phyloP scores from a whole-genome alignment of 2,888 invertebrate genomes.

The Orchesellides sinensis region DNA sequence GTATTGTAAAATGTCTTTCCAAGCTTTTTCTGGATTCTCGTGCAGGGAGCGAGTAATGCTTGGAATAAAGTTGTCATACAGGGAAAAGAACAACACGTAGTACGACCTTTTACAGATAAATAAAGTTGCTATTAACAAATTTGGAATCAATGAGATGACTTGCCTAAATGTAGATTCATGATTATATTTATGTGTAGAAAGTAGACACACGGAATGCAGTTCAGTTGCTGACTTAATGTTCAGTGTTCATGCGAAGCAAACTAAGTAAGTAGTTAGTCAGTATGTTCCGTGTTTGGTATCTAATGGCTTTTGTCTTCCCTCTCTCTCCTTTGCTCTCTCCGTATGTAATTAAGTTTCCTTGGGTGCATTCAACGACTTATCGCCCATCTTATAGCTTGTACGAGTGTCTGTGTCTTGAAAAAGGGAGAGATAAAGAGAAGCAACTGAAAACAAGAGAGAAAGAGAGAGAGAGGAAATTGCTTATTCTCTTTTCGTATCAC shows the following conservation, averaged over 20 bases:
- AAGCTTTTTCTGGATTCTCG: too few relatives aligned
- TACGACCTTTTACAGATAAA: neutral
- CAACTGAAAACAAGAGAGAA: constrained; percentile 4
- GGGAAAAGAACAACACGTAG: neutral
- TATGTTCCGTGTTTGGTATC: constrained; percentile 15
- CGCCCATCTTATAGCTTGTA: neutral
- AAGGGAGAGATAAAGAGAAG: constrained; percentile 36
- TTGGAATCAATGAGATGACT: constrained; percentile 32
- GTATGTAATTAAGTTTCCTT: constrained; percentile 51
- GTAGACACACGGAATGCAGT: constrained; percentile 8
- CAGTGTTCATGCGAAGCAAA: constrained; percentile 9
- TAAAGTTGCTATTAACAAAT: constrained; percentile 14
- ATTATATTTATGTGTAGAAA: neutral
- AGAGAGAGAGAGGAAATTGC: constrained; percentile 41
- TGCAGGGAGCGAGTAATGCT: too few relatives aligned
- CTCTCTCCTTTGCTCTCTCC: constrained; percentile 28
- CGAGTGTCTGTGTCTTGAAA: constrained; percentile 16
- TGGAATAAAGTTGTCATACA: too few relatives aligned
- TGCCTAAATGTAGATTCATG: constrained; percentile 2
- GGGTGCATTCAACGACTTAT: constrained; percentile 43
- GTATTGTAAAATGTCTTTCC: too few relatives aligned
- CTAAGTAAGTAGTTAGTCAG: constrained; percentile 7
- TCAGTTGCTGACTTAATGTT: constrained; percentile 16
- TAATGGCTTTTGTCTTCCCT: constrained; percentile 55
- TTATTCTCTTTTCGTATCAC: constrained; percentile 40